A percentile compares a stretch with the other conserved stretches of the same genome.
Conservation (phyloP, 2,113 vertebrate genomes). For the Pagrus major region DNA sequence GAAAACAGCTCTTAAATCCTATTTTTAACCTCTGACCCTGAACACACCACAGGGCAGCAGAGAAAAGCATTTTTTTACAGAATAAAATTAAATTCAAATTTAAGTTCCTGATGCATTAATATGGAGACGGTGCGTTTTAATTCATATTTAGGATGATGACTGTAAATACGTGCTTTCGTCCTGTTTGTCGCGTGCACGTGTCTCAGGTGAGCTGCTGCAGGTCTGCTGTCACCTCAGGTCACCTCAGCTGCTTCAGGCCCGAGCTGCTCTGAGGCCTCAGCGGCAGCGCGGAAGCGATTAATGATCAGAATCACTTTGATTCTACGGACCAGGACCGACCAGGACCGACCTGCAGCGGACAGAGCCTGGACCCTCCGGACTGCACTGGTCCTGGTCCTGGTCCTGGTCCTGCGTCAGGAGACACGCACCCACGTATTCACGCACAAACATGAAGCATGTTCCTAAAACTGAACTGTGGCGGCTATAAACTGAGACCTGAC, state of each 20-base stretch:
- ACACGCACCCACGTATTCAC: neutral
- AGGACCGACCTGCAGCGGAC: neutral
- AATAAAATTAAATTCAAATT: neutral
- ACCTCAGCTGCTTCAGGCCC: constrained; percentile 49
- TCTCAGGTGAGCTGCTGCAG: neutral
- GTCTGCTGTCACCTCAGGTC: constrained; percentile 69
- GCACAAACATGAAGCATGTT: neutral
- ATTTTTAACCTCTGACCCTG: constrained; percentile 54
- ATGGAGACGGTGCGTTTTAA: neutral
- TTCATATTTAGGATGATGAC: neutral
- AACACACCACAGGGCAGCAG: constrained; percentile 10
- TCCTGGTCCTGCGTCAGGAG: neutral
- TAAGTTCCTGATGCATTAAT: neutral
- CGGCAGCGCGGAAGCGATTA: neutral
- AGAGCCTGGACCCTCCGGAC: no score
- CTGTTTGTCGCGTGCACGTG: neutral
- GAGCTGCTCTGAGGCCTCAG: neutral
- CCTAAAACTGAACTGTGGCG: no score
- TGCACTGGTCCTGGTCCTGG: no score
- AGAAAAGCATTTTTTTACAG: neutral
- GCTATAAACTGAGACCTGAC: neutral
- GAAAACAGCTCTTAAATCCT: constrained; percentile 21
- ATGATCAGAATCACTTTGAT: neutral
- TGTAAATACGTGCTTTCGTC: neutral
- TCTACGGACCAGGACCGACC: neutral